These are phyloP conservation scores for Oligia fasciuncula DNA, from an alignment of 2,888 invertebrate genomes.

Conservation along the genomic window DNA sequence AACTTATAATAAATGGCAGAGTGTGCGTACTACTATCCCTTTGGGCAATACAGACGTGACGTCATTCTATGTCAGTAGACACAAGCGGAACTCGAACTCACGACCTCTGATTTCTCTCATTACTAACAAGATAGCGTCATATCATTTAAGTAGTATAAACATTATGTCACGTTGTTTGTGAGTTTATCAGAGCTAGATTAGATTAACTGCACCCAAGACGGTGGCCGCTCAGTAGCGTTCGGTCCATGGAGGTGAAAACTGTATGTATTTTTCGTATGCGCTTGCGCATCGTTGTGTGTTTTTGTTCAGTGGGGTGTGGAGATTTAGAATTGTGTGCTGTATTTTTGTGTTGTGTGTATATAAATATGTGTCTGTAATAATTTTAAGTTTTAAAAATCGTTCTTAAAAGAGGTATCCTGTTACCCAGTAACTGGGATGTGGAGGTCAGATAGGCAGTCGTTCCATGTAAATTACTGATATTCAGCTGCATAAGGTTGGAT, in stretches of 20 bases:
- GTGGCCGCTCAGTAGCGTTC: constrained; percentile 52
- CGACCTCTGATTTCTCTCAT: constrained; percentile 28
- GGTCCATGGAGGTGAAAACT: constrained; percentile 68
- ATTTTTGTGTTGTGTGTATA: constrained; percentile 9
- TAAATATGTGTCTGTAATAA: background rate
- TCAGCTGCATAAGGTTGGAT: background rate
- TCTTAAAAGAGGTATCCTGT: background rate
- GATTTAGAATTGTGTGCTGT: constrained; percentile 9
- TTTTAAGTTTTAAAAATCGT: background rate
- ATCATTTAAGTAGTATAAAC: constrained; percentile 45
- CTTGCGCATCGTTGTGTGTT: constrained; percentile 12
- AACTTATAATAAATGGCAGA: background rate
- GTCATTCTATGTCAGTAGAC: background rate
- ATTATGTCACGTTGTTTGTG: constrained; percentile 58
- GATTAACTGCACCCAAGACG: constrained; percentile 52
- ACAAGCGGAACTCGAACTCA: background rate
- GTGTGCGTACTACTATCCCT: background rate
- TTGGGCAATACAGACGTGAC: background rate
- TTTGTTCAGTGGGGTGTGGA: constrained; percentile 4
- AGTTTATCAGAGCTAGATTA: constrained; percentile 63
- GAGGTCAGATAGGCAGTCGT: background rate
- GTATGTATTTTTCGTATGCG: constrained; percentile 53
- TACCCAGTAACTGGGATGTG: background rate
- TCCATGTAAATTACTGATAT: background rate
- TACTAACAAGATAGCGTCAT: constrained; percentile 10